Percentiles rank a stretch among this genome's conserved stretches.
Evolutionary conservation across 1,140 invertebrate genomes (phyloP).

Genomic region (Panagrolaimus sp.): DNA sequence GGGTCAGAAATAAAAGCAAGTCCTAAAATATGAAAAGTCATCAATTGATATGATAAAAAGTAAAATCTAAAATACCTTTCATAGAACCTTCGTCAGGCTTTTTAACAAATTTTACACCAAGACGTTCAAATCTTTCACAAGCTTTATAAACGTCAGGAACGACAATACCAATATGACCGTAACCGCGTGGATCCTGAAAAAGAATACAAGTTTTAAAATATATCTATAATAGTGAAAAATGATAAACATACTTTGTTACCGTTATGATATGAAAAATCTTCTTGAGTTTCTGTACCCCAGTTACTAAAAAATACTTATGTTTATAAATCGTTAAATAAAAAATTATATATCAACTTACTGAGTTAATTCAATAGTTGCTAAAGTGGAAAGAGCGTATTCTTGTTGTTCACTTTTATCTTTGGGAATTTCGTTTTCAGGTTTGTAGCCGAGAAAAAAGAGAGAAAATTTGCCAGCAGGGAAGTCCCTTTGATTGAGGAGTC

Average conservation of each 20-base stretch:
- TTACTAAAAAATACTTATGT: conserved; percentile 68
- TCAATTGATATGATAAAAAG: neutral
- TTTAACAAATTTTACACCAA: conserved; percentile 81
- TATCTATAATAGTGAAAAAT: conserved; percentile 67
- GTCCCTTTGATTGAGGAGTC: conserved; percentile 76
- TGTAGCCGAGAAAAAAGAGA: conserved; percentile 87
- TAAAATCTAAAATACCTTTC: conserved; percentile 68
- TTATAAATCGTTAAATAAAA: conserved; percentile 29
- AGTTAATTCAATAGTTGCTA: conserved; percentile 83
- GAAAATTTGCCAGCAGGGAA: conserved; percentile 84
- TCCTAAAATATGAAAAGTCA: conserved; percentile 5
- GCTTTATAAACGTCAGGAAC: conserved; percentile 81
- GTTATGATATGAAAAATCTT: conserved; percentile 74
- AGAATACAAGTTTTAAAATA: conserved; percentile 1
- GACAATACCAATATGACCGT: conserved; percentile 80
- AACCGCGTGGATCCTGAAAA: conserved; percentile 36
- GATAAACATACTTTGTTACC: conserved; percentile 84
- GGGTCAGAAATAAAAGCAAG: conserved; percentile 88
- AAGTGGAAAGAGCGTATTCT: conserved; percentile 74
- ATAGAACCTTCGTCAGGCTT: conserved; percentile 73
- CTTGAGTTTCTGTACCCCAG: conserved; percentile 83
- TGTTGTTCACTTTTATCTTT: conserved; percentile 68
- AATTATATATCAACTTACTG: conserved; percentile 67
- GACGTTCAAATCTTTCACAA: conserved; percentile 77
- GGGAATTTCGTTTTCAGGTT: conserved; percentile 70